phyloP scores from a whole-genome alignment of 2,797 vertebrate genomes.

The Eutrigla gurnardus region DNA sequence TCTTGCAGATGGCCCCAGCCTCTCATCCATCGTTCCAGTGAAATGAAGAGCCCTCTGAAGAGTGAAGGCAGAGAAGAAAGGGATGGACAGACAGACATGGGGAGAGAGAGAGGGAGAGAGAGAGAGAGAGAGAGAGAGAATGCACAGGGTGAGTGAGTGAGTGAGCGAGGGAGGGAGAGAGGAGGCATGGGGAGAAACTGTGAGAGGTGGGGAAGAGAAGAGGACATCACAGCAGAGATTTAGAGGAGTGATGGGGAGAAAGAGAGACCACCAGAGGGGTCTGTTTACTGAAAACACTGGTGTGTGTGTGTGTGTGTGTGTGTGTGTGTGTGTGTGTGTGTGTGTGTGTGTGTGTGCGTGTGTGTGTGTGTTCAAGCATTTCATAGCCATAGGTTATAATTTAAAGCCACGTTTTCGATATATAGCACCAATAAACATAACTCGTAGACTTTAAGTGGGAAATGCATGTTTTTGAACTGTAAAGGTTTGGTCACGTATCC shows the following conservation, averaged over 20 bases:
- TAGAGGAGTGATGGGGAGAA: conserved; percentile 16
- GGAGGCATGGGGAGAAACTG: conserved; percentile 1
- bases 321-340: not conserved
- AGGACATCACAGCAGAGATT: conserved; percentile 31
- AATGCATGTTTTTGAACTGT: not conserved
- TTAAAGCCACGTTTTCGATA: too few relatives aligned
- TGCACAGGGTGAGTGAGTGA: not conserved
- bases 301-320: conserved; percentile 21
- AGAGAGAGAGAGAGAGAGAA: conserved; percentile 43
- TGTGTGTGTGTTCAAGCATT: not conserved
- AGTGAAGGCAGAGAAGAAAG: conserved; percentile 71
- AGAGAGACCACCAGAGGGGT: conserved; percentile 41
- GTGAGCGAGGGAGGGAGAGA: not conserved
- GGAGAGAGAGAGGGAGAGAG: not conserved
- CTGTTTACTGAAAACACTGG: conserved; percentile 40
- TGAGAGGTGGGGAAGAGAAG: conserved; percentile 20
- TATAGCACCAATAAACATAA: too few relatives aligned
- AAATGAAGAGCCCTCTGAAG: conserved; percentile 77
- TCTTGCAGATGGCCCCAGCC: conserved; percentile 76
- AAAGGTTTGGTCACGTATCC: conserved; percentile 52
- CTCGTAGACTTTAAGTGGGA: too few relatives aligned
- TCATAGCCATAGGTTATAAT: too few relatives aligned
- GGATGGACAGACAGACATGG: conserved; percentile 53
- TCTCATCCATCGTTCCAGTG: conserved; percentile 76
- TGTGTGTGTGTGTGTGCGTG: not conserved